Evolutionary conservation across 1,140 invertebrate species (phyloP).

Genomic region (Microplitis mediator): DNA sequence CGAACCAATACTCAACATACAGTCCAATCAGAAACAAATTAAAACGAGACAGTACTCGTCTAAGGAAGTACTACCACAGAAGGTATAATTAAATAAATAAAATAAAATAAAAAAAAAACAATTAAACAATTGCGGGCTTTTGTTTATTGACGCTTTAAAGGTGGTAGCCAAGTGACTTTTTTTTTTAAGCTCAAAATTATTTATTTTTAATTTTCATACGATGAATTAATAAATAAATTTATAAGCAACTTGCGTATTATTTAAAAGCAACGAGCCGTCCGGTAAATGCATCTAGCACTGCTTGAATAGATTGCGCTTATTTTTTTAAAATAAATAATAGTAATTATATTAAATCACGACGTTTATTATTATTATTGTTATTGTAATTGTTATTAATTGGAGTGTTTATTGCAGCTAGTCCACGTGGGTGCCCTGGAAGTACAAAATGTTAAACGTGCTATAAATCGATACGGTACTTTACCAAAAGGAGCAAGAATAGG

Average conservation of each 20-base stretch:
- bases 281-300: conserved; percentile 57
- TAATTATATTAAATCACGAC: background rate
- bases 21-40: conserved; percentile 57
- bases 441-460: conserved; percentile 94
- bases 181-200: background rate
- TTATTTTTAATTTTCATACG: background rate
- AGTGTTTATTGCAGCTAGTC: conserved; percentile 61
- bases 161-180: background rate
- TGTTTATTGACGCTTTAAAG: background rate
- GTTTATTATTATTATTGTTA: background rate
- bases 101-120: conserved; percentile 12
- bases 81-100: conserved; percentile 46
- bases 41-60: conserved; percentile 55
- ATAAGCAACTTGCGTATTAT: background rate
- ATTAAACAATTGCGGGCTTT: background rate
- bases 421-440: conserved; percentile 91
- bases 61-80: conserved; percentile 58
- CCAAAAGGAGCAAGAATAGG: conserved; percentile 95
- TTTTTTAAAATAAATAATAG: background rate
- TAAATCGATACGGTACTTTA: conserved; percentile 94
- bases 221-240: background rate
- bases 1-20: conserved; percentile 50
- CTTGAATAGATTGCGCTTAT: conserved; percentile 45
- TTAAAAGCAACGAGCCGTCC: background rate
- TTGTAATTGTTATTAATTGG: too few species aligned